These are phyloP conservation scores for Diacarnus erythraeanus DNA, from an alignment of 37 sponge, comb jelly and placozoan species.

Conservation along the genomic window DNA sequence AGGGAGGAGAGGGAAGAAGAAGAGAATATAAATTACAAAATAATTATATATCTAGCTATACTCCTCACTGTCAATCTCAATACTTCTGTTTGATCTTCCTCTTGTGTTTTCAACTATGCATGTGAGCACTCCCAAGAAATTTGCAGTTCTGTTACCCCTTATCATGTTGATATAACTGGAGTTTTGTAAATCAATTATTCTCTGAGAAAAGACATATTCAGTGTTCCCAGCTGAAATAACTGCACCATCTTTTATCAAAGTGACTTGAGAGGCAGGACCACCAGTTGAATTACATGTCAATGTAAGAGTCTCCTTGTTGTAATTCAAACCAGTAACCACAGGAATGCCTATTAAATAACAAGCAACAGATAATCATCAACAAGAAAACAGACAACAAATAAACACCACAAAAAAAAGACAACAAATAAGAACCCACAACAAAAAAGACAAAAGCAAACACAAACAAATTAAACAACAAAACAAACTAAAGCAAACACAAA, in stretches of 20 bases:
- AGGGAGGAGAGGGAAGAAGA: neutral
- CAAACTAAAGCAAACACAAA: too few species aligned
- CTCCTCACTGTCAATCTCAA: neutral
- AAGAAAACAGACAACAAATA: slow-evolving; percentile 2
- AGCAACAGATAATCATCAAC: neutral
- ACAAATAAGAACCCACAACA: too few species aligned
- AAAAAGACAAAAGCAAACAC: too few species aligned
- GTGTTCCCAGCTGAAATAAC: neutral
- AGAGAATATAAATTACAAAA: too few species aligned
- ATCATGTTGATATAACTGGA: neutral
- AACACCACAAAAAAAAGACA: too few species aligned
- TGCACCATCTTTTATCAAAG: neutral
- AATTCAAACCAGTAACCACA: neutral
- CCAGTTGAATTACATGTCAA: neutral
- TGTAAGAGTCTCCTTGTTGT: neutral
- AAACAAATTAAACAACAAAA: too few species aligned
- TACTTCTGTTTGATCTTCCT: neutral
- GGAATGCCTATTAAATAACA: neutral
- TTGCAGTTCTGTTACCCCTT: neutral
- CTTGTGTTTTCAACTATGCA: neutral
- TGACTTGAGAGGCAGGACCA: neutral
- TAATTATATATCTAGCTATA: neutral
- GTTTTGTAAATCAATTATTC: neutral
- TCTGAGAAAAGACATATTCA: neutral
- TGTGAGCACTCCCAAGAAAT: neutral